Evolutionary conservation across 2,113 vertebrate species (phyloP).

Genomic region (Cheilinus undulatus): DNA sequence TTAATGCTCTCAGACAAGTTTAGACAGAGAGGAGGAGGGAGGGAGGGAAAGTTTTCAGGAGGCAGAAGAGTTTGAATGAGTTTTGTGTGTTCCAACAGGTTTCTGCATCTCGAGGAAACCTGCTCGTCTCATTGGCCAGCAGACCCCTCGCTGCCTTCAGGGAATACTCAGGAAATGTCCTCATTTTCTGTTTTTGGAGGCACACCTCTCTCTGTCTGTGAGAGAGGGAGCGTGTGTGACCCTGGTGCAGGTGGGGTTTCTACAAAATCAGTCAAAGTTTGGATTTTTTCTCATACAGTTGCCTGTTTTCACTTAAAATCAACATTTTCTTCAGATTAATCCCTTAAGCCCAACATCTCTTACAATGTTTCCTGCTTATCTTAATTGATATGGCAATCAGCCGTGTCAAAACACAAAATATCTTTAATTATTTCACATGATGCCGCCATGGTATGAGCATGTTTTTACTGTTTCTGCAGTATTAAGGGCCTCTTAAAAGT

Average conservation of each 20-base stretch:
- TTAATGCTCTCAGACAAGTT: conserved; percentile 42
- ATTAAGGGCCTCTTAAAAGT: no score
- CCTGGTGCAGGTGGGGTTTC: conserved; percentile 34
- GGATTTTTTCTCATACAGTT: neutral
- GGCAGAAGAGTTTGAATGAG: conserved; percentile 57
- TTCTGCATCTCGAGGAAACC: conserved; percentile 48
- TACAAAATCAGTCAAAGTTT: conserved; percentile 12
- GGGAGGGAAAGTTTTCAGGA: conserved; percentile 4
- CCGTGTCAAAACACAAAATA: neutral
- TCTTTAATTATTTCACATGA: neutral
- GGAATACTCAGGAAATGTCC: conserved; percentile 70
- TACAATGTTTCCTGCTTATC: neutral
- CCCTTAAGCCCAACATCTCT: neutral
- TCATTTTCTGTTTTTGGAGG: conserved; percentile 67
- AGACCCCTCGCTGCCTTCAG: conserved; percentile 12
- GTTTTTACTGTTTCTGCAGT: neutral
- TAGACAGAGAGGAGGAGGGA: neutral
- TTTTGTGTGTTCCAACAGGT: conserved; percentile 65
- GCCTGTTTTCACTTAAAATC: no score
- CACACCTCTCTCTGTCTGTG: conserved; percentile 16
- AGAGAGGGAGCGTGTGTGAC: neutral
- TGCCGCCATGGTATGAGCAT: neutral
- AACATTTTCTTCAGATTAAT: no score
- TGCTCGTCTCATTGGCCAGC: conserved; percentile 48
- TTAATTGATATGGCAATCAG: neutral